phyloP scores from a whole-genome alignment of 2,797 vertebrate species.

The Smutsia gigantea region DNA sequence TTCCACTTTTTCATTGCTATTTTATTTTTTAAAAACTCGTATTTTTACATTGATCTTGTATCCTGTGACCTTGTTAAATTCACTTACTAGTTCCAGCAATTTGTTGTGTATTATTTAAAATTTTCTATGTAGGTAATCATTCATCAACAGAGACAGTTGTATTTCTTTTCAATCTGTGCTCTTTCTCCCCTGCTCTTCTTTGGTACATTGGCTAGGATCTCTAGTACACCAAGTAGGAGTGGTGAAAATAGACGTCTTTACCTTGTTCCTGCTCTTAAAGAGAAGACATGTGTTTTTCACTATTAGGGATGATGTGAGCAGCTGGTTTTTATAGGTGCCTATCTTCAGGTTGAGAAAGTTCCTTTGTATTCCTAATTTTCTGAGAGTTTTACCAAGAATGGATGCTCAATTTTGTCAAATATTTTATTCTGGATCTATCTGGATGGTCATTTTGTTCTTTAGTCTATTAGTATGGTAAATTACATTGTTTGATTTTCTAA shows the following conservation, averaged over 20 bases:
- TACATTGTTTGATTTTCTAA: neutral
- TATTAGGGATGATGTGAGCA: neutral
- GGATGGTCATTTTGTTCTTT: neutral
- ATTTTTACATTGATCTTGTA: neutral
- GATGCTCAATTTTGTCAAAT: neutral
- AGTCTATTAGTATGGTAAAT: neutral
- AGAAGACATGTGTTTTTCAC: neutral
- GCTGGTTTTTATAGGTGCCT: neutral
- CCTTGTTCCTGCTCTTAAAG: neutral
- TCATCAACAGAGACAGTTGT: neutral
- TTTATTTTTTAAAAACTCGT: neutral
- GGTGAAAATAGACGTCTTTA: neutral
- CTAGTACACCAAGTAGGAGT: neutral
- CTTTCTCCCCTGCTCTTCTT: neutral
- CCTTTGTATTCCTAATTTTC: neutral
- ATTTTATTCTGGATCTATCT: neutral
- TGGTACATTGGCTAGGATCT: neutral
- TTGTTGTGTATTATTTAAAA: neutral
- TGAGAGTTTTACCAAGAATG: neutral
- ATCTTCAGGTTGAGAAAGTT: neutral
- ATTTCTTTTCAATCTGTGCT: neutral
- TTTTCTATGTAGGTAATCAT: neutral
- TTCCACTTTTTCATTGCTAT: neutral
- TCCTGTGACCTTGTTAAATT: neutral
- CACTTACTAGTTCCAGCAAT: neutral